Evolutionary conservation across 2,888 invertebrate species (phyloP).

Genomic region (Eubasilissa splendida): DNA sequence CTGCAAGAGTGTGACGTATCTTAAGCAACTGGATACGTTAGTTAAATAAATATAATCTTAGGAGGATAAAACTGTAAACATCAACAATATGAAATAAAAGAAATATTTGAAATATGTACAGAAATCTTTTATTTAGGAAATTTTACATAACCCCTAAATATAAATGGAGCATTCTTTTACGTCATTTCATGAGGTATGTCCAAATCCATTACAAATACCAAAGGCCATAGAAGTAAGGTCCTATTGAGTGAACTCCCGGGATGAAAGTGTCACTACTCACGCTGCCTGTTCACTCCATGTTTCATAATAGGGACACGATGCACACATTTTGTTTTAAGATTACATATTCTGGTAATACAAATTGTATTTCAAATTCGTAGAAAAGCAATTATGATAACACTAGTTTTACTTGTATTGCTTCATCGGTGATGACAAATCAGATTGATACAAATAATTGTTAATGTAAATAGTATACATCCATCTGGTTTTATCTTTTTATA

Average conservation of each 20-base stretch:
- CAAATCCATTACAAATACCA: constrained; percentile 65
- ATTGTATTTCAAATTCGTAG: constrained; percentile 60
- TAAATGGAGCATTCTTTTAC: constrained; percentile 63
- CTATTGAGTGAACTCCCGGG: constrained; percentile 26
- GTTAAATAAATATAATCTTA: too few species aligned
- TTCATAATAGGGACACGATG: constrained; percentile 68
- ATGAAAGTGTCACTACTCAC: constrained; percentile 11
- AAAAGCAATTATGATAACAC: constrained; percentile 63
- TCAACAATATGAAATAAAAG: constrained; percentile 65
- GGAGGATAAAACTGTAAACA: not conserved
- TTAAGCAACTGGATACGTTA: too few species aligned
- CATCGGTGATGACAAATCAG: constrained; percentile 55
- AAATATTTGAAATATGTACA: constrained; percentile 72
- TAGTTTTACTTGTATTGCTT: constrained; percentile 58
- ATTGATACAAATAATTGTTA: constrained; percentile 47
- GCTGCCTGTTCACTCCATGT: constrained; percentile 34
- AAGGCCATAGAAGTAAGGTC: constrained; percentile 60
- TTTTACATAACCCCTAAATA: constrained; percentile 67
- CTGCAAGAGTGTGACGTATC: too few species aligned
- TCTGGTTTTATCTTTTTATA: constrained; percentile 32
- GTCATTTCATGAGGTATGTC: constrained; percentile 64
- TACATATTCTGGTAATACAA: constrained; percentile 71
- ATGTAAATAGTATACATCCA: constrained; percentile 47
- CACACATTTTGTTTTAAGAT: constrained; percentile 70
- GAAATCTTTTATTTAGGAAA: constrained; percentile 72